These are phyloP conservation scores for Abramis brama DNA, from an alignment of 2,113 vertebrate species.

Conservation along the genomic window DNA sequence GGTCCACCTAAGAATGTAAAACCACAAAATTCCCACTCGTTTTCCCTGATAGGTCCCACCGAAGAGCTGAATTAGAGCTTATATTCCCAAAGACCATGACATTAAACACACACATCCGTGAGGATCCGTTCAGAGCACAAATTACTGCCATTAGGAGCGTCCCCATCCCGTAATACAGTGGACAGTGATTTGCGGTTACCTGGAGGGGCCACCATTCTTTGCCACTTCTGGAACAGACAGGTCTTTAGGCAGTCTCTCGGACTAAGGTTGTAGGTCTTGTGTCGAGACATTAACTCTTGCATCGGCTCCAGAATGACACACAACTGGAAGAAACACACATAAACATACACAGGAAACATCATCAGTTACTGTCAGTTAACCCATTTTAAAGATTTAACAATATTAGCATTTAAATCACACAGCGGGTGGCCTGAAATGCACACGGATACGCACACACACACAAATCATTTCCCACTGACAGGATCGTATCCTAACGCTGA, in stretches of 20 bases:
- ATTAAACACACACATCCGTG: not conserved
- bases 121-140: not conserved
- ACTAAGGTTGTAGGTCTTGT: constrained; percentile 99
- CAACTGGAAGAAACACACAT: constrained; percentile 78
- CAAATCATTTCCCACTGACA: constrained; percentile 38
- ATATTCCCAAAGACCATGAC: not conserved
- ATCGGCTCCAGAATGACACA: constrained; percentile 99
- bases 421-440: not conserved
- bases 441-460: constrained; percentile 23
- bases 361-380: not conserved
- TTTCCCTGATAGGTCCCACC: not conserved
- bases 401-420: not conserved
- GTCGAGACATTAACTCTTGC: constrained; percentile 99
- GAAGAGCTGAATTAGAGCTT: constrained; percentile 6
- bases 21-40: not conserved
- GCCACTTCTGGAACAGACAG: constrained; percentile 99
- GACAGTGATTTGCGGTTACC: constrained; percentile 74
- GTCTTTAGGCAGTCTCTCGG: constrained; percentile 98
- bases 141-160: not conserved
- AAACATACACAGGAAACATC: constrained; percentile 30
- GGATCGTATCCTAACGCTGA: constrained; percentile 62
- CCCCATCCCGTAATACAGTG: not conserved
- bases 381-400: not conserved
- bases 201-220: constrained; percentile 98
- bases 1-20: not conserved